phyloP scores from a whole-genome alignment of 2,113 vertebrate genomes.

The Thamnophis sirtalis region DNA sequence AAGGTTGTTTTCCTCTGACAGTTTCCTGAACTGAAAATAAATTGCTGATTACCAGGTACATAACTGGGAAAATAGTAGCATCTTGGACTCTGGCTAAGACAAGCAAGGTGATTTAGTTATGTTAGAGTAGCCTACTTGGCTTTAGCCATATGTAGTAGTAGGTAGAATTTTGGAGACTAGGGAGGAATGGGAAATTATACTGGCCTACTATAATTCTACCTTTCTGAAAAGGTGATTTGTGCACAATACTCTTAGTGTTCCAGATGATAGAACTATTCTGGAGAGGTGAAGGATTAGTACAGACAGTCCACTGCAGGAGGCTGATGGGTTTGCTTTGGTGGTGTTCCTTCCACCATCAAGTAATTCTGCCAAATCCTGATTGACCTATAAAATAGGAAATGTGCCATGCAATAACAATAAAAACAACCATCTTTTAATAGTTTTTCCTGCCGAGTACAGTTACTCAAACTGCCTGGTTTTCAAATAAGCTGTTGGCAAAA shows the following conservation, averaged over 20 bases:
- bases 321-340: not conserved
- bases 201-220: not conserved
- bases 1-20: not conserved
- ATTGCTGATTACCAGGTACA: not conserved
- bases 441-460: not conserved
- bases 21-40: not conserved
- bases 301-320: not conserved
- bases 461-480: not conserved
- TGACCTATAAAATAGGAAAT: not conserved
- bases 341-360: not conserved
- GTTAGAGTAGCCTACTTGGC: not conserved
- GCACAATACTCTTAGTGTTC: not conserved
- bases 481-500: not conserved
- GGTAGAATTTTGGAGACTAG: not conserved
- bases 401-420: not conserved
- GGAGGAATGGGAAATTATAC: not conserved
- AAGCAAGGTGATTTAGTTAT: not conserved
- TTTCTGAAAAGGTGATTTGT: not conserved
- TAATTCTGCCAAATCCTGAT: not conserved
- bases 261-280: not conserved
- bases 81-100: not conserved
- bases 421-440: not conserved
- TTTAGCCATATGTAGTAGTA: not conserved
- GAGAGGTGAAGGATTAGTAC: not conserved
- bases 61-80: not conserved